Percentiles rank a stretch among this genome's conserved stretches.
Evolutionary conservation across 2,888 invertebrate species (phyloP).

Genomic region (Lasioglossum lativentre): DNA sequence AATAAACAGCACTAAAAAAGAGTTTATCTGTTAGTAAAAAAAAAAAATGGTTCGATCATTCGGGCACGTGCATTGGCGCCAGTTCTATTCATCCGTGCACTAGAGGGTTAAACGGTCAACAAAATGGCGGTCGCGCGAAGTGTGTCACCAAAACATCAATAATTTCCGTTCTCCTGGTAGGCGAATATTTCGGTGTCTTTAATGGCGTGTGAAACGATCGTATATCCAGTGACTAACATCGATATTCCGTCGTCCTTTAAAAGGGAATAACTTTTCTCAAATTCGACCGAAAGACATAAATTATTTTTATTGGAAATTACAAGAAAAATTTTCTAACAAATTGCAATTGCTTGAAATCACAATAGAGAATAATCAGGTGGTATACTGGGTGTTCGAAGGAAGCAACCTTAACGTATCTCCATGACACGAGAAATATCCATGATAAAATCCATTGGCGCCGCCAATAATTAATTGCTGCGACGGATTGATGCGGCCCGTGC

Average conservation of each 20-base stretch:
- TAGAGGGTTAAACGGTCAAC: background rate
- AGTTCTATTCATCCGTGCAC: background rate
- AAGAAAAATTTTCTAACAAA: too few species aligned
- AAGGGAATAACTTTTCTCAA: background rate
- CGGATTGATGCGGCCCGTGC: background rate
- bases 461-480: background rate
- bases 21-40: background rate
- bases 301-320: too few species aligned
- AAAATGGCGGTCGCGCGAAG: background rate
- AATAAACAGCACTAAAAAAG: background rate
- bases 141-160: slow-evolving; percentile 2
- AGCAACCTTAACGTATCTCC: too few species aligned
- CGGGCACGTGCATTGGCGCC: background rate
- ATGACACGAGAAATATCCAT: too few species aligned
- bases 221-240: background rate
- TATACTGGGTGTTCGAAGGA: too few species aligned
- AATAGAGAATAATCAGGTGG: too few species aligned
- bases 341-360: too few species aligned
- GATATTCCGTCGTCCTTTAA: background rate
- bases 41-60: background rate
- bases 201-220: background rate
- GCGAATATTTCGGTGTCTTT: background rate
- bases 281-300: too few species aligned
- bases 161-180: background rate
- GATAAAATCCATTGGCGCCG: background rate